Percentiles rank a stretch among this genome's conserved stretches.
These are phyloP conservation scores for Nixonia krombeini DNA, from an alignment of 1,140 invertebrate genomes.

Conservation along the genomic window DNA sequence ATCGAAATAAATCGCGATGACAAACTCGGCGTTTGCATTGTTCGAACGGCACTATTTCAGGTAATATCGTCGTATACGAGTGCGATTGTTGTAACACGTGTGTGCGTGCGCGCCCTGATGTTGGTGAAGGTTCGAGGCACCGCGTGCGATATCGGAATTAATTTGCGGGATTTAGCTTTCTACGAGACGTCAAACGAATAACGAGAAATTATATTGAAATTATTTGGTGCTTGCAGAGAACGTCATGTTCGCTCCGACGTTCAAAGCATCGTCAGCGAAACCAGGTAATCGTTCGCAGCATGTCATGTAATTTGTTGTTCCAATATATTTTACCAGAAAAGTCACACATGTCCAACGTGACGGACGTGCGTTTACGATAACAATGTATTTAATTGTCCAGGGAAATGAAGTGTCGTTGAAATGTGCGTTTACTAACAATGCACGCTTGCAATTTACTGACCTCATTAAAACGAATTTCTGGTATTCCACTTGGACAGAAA, in stretches of 20 bases:
- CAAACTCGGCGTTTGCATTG: too few species aligned
- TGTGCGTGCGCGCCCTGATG: slow-evolving; percentile 1
- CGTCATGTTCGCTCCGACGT: slow-evolving; percentile 82
- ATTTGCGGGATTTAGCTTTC: too few species aligned
- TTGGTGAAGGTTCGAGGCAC: background rate
- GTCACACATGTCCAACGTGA: slow-evolving; percentile 36
- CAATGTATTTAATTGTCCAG: slow-evolving; percentile 21
- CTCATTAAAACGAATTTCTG: too few species aligned
- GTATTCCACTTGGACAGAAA: too few species aligned
- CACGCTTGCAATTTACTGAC: slow-evolving; percentile 4
- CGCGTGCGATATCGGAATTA: background rate
- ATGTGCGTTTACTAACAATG: slow-evolving; percentile 1
- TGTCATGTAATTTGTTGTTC: slow-evolving; percentile 25
- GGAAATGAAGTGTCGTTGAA: background rate
- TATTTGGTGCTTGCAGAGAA: slow-evolving; percentile 76
- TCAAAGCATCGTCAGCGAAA: slow-evolving; percentile 81
- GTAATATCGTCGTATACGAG: too few species aligned
- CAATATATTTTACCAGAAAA: slow-evolving; percentile 13
- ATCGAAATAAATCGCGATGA: too few species aligned
- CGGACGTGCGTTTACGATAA: slow-evolving; percentile 29
- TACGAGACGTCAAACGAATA: background rate
- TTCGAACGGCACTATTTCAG: too few species aligned
- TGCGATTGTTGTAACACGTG: too few species aligned
- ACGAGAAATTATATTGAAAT: slow-evolving; percentile 23
- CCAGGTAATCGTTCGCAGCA: slow-evolving; percentile 75